phyloP scores from a whole-genome alignment of 2,797 vertebrate species.

The Poecilia picta region DNA sequence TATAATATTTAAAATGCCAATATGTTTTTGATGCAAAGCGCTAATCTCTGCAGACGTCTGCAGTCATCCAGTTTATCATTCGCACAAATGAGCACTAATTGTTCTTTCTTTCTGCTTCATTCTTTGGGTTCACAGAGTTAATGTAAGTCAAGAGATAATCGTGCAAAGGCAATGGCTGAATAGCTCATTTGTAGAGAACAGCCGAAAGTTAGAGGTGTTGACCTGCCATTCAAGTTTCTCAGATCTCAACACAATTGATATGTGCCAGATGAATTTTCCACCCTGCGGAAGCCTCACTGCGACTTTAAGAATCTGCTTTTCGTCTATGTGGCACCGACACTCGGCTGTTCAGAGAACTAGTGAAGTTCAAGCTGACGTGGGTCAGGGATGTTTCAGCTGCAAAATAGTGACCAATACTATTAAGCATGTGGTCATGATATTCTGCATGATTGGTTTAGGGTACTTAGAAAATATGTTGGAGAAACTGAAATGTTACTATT shows the following conservation, averaged over 20 bases:
- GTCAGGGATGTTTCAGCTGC: neutral
- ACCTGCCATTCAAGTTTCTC: neutral
- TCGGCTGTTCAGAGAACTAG: neutral
- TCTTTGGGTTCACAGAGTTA: constrained; percentile 54
- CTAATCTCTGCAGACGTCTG: constrained; percentile 10
- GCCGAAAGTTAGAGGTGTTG: neutral
- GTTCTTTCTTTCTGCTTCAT: constrained; percentile 21
- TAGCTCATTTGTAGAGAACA: neutral
- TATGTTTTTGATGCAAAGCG: constrained; percentile 32
- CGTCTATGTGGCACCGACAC: neutral
- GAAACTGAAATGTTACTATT: neutral
- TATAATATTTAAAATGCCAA: constrained; percentile 18
- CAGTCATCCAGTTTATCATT: constrained; percentile 22
- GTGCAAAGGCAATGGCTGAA: neutral
- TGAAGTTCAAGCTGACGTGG: neutral
- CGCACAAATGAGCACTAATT: constrained; percentile 2
- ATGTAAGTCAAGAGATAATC: constrained; percentile 38
- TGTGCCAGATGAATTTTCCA: neutral
- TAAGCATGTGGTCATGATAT: neutral
- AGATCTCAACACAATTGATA: neutral
- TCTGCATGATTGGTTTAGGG: neutral
- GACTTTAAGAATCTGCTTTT: neutral
- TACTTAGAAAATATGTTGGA: neutral
- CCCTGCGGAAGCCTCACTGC: neutral
- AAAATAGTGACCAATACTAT: neutral